These are phyloP conservation scores for Maniola hyperantus DNA, from an alignment of 2,888 invertebrate species.

Conservation along the genomic window DNA sequence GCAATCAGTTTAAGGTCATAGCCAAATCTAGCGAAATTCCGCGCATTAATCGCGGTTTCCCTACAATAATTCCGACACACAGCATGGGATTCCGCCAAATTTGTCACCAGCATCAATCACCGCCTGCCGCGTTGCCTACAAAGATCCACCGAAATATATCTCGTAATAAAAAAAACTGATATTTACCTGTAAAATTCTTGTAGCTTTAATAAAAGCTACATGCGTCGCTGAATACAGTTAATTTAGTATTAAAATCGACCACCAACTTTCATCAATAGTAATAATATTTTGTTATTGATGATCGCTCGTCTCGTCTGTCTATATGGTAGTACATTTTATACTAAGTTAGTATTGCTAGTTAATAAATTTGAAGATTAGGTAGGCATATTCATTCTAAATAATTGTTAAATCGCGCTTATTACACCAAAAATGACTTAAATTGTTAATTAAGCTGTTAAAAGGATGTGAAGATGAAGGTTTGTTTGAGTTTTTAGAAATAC, in stretches of 20 bases:
- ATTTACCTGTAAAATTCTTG: not conserved
- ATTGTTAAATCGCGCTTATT: not conserved
- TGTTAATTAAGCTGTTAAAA: not conserved
- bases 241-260: slow-evolving; percentile 12
- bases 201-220: not conserved
- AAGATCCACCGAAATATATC: slow-evolving; percentile 1
- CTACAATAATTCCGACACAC: not conserved
- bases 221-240: slow-evolving; percentile 10
- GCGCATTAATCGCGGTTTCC: too few relatives aligned
- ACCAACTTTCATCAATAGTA: not conserved
- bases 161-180: not conserved
- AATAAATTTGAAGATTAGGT: too few relatives aligned
- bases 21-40: not conserved
- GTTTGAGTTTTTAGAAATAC: not conserved
- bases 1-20: not conserved
- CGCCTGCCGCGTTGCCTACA: slow-evolving; percentile 33
- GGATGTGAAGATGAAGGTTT: not conserved
- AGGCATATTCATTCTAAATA: not conserved
- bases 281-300: not conserved
- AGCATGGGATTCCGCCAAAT: slow-evolving; percentile 20
- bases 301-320: not conserved
- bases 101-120: slow-evolving; percentile 14
- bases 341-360: too few relatives aligned
- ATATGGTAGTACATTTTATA: too few relatives aligned
- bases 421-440: not conserved